Evolutionary conservation across 2,113 vertebrate genomes (phyloP), one percentile per base, ranked within the genome.

Genomic region (Apteryx owenii): DNA sequence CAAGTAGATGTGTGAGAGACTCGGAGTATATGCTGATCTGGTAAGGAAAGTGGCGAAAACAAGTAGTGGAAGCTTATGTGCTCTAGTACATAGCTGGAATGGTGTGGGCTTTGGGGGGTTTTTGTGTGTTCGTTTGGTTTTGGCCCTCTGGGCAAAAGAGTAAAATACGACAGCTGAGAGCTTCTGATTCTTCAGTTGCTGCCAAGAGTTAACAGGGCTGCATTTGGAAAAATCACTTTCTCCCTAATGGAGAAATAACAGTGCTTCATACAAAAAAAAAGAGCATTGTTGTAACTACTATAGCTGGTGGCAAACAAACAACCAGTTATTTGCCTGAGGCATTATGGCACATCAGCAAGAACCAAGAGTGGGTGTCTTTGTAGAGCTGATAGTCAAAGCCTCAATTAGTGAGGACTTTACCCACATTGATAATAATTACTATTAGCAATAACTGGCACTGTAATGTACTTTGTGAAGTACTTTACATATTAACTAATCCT

Each of bases 341-440:
- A 58, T 81, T 89, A 26, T 58, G 65, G 88, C 65, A 72, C 72
- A 44, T 89, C 83, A 82, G 65, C 87, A 79, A 70, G 83, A 96
- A 91, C 61, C 40, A 50, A 76, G 86, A 91, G 95, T 89, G 81
- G 75, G 87, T 91, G 91, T 88, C 65, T 93, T 85, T 75, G 92
- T 81, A 88, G 82, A 87, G 58, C 84, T 26, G 21, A 82, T 81
- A 69, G 50, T 87, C 66, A 89, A 92, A 94, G 62, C 89, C 81
- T 91, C 70, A 85, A 33, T 95, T 85, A 92, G 77, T 61, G 79
- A 93, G 73, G 86, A 87, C 73, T 92, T 90, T 50, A 85, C 61
- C 70, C 83, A 54, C 70, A 53, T 12, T 82, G 83, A 73, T 85
- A 83, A 71, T 79, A 92, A 89, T 75, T 94, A 20, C 85, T 85